Conservation (phyloP, 2,113 vertebrate species). For the Planiliza haematocheilus region DNA sequence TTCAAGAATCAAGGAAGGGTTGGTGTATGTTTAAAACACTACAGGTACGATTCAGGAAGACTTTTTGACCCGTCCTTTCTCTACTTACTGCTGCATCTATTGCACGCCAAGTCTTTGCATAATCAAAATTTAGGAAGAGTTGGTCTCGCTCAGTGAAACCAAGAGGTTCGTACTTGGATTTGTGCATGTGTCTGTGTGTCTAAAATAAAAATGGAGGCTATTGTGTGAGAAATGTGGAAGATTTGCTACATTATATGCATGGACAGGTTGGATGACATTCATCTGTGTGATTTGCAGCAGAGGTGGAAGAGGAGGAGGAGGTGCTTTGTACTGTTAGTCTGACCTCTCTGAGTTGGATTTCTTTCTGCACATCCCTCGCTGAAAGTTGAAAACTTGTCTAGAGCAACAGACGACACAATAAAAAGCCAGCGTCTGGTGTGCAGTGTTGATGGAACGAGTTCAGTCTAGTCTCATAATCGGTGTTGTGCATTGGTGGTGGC, state of each 20-base stretch:
- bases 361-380: background rate
- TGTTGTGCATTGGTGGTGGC: constrained; percentile 15
- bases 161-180: constrained; percentile 35
- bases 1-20: constrained; percentile 46
- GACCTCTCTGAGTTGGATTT: background rate
- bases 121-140: constrained; percentile 66
- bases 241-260: constrained; percentile 64
- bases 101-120: constrained; percentile 69
- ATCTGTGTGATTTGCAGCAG: constrained; percentile 43
- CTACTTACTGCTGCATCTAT: constrained; percentile 25
- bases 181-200: constrained; percentile 31
- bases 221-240: constrained; percentile 42
- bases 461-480: constrained; percentile 19
- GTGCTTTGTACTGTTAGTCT: constrained; percentile 16
- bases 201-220: constrained; percentile 36
- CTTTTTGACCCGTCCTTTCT: constrained; percentile 48
- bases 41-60: constrained; percentile 70
- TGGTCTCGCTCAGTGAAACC: constrained; percentile 44
- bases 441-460: background rate
- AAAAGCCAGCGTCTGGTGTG: constrained; percentile 15
- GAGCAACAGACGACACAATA: constrained; percentile 3
- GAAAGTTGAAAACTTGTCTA: background rate
- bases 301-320: constrained; percentile 17
- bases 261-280: constrained; percentile 42
- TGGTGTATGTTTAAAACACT: constrained; percentile 48